Evolutionary conservation across 2,113 vertebrate species (phyloP), one percentile per base, ranked within the genome.

Genomic region (Nycticebus coucang): DNA sequence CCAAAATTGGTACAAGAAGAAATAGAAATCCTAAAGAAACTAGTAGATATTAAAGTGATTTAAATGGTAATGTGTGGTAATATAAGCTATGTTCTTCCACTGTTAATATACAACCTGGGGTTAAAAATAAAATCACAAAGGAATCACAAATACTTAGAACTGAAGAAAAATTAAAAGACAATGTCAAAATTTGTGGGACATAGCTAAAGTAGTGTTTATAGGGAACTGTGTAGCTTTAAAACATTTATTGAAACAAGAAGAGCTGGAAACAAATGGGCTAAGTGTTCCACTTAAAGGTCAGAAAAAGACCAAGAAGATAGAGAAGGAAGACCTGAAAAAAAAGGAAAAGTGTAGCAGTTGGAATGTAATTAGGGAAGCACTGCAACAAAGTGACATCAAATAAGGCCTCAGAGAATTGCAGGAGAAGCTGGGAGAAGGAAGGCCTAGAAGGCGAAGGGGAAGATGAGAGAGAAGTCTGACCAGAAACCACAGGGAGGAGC

Each of bases 81-180:
- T 37, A 37, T 8, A 86, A 64, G 41, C 28, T 72, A 24, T 33
- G 28, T 75, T 81, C 41, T 75, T 64, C 11, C 35, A 45, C 18
- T 75, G 15, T 74, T 92, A 91, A 87, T 57, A 81, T 50, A 75
- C 22, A 75, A 74, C 10, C 18, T 9, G 37, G 71, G 19, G 55
- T 68, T 71, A 80, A 86, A 86, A 55, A 86, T 33, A 80, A 64
- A 86, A 71, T 64, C 30, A 59, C 33, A 82, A 50, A 22, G 22
- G 28, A 82, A 87, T 66, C 60, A 80, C 75, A 92, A 75, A 30
- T 68, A 80, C 24, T 90, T 86, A 66, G 33, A 75, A 92, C 55
- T 15, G 77, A 87, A 71, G 62, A 59, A 72, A 92, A 87, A 53
- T 68, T 24, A 50, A n/a, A 82, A 35, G 4, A 5, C 18, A 15